Conservation (phyloP, 2,797 vertebrate species). For the Percopsis omiscomaycus region DNA sequence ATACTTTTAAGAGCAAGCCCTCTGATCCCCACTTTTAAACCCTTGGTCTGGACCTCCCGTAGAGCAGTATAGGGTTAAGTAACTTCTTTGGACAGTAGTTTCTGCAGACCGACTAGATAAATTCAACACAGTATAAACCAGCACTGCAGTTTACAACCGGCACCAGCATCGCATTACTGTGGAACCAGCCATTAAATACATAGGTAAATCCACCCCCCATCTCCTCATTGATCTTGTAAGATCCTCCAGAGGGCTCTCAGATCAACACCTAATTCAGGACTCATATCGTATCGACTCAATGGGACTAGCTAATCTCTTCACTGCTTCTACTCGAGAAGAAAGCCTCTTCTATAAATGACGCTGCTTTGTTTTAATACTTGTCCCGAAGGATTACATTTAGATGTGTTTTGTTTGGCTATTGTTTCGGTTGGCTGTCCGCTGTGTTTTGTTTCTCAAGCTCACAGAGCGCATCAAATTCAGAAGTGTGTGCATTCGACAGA, state of each 20-base stretch:
- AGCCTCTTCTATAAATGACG: constrained; percentile 55
- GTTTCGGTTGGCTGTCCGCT: constrained; percentile 5
- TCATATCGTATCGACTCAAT: constrained; percentile 65
- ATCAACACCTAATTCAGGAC: constrained; percentile 72
- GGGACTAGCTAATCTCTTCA: constrained; percentile 66
- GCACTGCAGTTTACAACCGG: neutral
- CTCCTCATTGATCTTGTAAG: constrained; percentile 64
- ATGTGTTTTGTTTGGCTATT: constrained; percentile 40
- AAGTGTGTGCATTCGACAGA: constrained; percentile 24
- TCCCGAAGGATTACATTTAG: constrained; percentile 54
- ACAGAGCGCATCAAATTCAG: neutral
- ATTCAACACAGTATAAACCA: constrained; percentile 48
- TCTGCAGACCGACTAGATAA: constrained; percentile 21
- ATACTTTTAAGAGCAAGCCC: no score
- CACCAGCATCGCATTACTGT: neutral
- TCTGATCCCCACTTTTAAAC: constrained; percentile 8
- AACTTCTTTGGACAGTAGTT: constrained; percentile 29
- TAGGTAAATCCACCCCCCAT: constrained; percentile 3
- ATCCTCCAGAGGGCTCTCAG: constrained; percentile 57
- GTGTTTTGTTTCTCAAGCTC: no score
- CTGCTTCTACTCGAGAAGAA: constrained; percentile 42
- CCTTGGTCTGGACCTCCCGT: neutral
- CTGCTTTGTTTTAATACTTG: constrained; percentile 30
- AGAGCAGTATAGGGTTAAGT: constrained; percentile 34
- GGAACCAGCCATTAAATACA: neutral